Base-by-base conservation (phyloP, 2,888 invertebrate species). In the Drosophila helvetica region DNA sequence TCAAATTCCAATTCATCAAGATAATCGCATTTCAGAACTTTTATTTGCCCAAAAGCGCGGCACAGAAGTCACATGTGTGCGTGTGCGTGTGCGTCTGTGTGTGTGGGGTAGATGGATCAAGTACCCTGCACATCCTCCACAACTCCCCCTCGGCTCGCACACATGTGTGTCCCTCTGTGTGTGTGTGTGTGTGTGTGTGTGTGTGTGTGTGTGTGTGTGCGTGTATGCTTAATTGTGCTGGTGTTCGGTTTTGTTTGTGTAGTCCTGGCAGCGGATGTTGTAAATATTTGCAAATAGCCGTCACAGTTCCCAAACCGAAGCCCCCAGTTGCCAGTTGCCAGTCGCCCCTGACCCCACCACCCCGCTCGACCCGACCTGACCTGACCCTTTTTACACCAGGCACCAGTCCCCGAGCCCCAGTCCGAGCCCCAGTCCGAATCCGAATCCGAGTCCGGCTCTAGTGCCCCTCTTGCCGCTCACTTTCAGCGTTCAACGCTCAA, bases 1-100 rank as follows among this genome's bases (percentile, higher is more conserved):
- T 90, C 82, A 87, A 89, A 90, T 89, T 86, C 86, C 88, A 89
- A 90, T 90, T 90, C 90, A 90, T 90, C 90, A 90, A 86, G 90
- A 90, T 90, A 90, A 90, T 90, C 90, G 89, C 79, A 90, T 90
- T 90, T 89, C 86, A 88, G 82, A 89, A 90, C 85, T 90, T 83
- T 90, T 90, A 87, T 90, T 89, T 88, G 84, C 86, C 72, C 18
- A 38, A 70, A 68, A 67, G 72, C 77, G 69, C 45, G 48, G 65
- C 69, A 68, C 70, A 48, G 56, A 67, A 82, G 63, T 73, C 72
- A 74, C 63, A 77, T 27, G 50, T 43, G 73, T 47, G 43, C 51
- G 30, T n/a, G 67, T 46, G 47, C 53, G 52, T 38, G 45, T 19
- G 43, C 48, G 53, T 45, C 51, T 62, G 48, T 72, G 58, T 10